Evolutionary conservation across 2,113 vertebrate species (phyloP), one percentile per base, ranked within the genome.

Genomic region (Zapornia atra): DNA sequence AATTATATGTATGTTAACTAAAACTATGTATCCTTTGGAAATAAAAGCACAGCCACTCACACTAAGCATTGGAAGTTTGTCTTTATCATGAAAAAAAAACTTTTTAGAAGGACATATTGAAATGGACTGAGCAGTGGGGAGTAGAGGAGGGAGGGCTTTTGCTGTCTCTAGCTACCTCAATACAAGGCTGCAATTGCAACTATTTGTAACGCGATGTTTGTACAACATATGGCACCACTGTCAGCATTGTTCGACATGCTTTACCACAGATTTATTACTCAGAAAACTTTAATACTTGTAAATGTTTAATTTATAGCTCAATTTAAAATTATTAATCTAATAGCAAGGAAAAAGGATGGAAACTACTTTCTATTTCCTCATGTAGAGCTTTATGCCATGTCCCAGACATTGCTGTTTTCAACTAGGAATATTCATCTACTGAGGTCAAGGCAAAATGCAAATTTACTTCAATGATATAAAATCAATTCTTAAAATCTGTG

Each of bases 241-340:
- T 75, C 61, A 80, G 69, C 59, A 76, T 22, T 89, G 65, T 64
- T 83, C 69, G 72, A 36, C 48, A 11, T 18, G 33, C 38, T 92
- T 64, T 3, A 0, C 79, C 29, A 73, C 13, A n/a, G 61, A 91
- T 72, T 88, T 76, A 91, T 92, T 82, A 51, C 25, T 22, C 36
- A 91, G 69, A 79, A 88, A 93, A 76, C 28, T 60, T 86, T 86
- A 94, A 86, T 40, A 82, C 26, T 42, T 31, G 13, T 78, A 83
- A 88, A 84, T 72, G 69, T 40, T 93, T 95, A 86, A 96, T 96
- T 92, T 93, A 95, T 78, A 72, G 57, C 61, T 92, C 81, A 29
- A 88, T 56, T 91, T 88, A 71, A 88, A 88, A 93, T 59, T 82
- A 90, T 81, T 88, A 81, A 84, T 61, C 69, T 90, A 91, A 82